Percentiles rank a stretch among this genome's conserved stretches.
Evolutionary conservation across 1,140 invertebrate genomes (phyloP).

Genomic region (Heliconius hewitsoni): DNA sequence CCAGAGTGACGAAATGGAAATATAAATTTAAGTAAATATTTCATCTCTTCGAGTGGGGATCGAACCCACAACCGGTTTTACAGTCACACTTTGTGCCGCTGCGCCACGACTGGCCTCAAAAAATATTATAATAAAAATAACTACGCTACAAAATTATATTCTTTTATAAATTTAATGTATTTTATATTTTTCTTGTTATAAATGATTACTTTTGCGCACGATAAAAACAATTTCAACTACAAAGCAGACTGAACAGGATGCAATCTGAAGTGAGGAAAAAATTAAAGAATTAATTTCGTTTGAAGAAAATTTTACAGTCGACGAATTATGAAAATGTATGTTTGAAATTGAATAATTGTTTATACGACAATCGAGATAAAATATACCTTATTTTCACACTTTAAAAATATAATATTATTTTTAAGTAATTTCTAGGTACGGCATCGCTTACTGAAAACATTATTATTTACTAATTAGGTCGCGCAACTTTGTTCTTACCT

Average conservation of each 20-base stretch:
- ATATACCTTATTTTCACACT: not conserved
- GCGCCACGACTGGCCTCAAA: no score
- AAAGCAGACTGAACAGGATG: not conserved
- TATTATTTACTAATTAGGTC: not conserved
- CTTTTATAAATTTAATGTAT: not conserved
- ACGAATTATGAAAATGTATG: slow-evolving; percentile 1
- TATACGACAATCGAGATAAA: not conserved
- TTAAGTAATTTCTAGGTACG: not conserved
- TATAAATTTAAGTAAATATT: no score
- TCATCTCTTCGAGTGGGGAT: no score
- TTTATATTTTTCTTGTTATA: not conserved
- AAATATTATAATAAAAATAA: not conserved
- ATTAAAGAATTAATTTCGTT: slow-evolving; percentile 10
- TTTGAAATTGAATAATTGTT: slow-evolving; percentile 4
- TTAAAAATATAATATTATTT: not conserved
- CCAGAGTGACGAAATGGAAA: no score
- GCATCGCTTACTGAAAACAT: not conserved
- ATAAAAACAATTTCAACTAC: not conserved
- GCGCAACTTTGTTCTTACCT: no score
- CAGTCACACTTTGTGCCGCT: no score
- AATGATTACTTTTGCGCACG: not conserved
- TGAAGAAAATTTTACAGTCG: slow-evolving; percentile 6
- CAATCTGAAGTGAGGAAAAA: slow-evolving; percentile 7
- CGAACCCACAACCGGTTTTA: no score
- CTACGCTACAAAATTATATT: not conserved